A percentile compares a stretch with the other conserved stretches of the same genome.
These are phyloP conservation scores for Agelastica alni DNA, from an alignment of 2,888 invertebrate genomes.

Conservation along the genomic window DNA sequence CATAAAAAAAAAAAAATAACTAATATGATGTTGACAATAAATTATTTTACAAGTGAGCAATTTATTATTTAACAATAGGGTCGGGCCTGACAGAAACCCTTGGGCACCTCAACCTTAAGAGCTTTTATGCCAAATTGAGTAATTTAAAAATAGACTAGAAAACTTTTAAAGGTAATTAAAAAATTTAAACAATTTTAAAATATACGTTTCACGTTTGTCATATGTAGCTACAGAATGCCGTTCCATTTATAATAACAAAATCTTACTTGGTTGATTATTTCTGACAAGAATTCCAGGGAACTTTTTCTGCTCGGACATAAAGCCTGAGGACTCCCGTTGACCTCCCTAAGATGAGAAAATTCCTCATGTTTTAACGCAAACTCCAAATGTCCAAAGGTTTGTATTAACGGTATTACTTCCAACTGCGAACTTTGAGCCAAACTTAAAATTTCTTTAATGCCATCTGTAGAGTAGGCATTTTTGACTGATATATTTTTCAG, in stretches of 20 bases:
- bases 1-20: no score
- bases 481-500: slow-evolving; percentile 62
- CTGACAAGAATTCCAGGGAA: slow-evolving; percentile 65
- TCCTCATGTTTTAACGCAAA: slow-evolving; percentile 71
- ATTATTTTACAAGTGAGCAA: no score
- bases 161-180: no score
- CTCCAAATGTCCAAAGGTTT: slow-evolving; percentile 87
- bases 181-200: no score
- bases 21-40: no score
- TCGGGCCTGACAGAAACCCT: no score
- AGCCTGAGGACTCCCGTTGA: slow-evolving; percentile 69
- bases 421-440: slow-evolving; percentile 63
- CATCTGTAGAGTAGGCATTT: slow-evolving; percentile 64
- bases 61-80: no score
- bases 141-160: no score
- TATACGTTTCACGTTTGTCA: no score
- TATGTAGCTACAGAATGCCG: no score
- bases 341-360: slow-evolving; percentile 68
- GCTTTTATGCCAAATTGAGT: no score
- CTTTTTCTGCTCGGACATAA: slow-evolving; percentile 70
- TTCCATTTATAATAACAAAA: not conserved
- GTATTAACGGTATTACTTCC: slow-evolving; percentile 74
- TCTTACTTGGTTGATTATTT: slow-evolving; percentile 73
- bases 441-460: slow-evolving; percentile 64
- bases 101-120: no score